These are phyloP conservation scores for Porites cylindrica DNA, from an alignment of 92 coral and sea anemone genomes.

Conservation along the genomic window DNA sequence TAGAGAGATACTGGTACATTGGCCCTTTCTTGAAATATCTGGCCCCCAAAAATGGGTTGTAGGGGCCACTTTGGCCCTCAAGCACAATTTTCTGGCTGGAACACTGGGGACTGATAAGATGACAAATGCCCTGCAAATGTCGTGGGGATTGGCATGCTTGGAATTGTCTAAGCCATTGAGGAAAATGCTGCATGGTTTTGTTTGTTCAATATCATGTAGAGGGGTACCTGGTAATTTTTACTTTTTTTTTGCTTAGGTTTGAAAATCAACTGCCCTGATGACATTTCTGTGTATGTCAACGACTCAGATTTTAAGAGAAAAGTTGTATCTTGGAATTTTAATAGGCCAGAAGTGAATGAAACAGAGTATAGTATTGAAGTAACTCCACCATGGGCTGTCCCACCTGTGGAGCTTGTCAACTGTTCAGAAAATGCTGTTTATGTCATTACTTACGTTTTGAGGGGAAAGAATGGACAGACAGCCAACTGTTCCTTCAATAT, in stretches of 20 bases:
- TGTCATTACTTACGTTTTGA: slow-evolving; percentile 18
- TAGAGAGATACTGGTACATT: too few relatives aligned
- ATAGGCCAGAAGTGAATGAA: slow-evolving; percentile 37
- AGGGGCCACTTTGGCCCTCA: too few relatives aligned
- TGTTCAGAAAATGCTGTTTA: background rate
- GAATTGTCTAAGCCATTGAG: too few relatives aligned
- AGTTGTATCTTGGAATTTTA: slow-evolving; percentile 18
- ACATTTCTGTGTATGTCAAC: slow-evolving; percentile 10
- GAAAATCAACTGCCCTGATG: slow-evolving; percentile 28
- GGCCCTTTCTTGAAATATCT: too few relatives aligned
- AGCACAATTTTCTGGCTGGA: too few relatives aligned
- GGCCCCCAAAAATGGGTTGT: too few relatives aligned
- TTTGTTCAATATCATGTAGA: background rate
- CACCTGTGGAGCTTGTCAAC: slow-evolving; percentile 12
- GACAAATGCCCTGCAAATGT: too few relatives aligned
- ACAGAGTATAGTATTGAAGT: slow-evolving; percentile 17
- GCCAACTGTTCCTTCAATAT: slow-evolving; percentile 37
- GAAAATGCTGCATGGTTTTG: background rate
- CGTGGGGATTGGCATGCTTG: too few relatives aligned
- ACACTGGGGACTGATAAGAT: too few relatives aligned
- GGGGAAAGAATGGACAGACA: background rate
- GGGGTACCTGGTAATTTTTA: background rate
- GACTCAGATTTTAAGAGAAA: background rate
- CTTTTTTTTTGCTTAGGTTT: slow-evolving; percentile 3
- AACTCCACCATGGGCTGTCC: slow-evolving; percentile 34